Evolutionary conservation across 2,113 vertebrate genomes (phyloP).

Genomic region (Ploceus nigricollis): DNA sequence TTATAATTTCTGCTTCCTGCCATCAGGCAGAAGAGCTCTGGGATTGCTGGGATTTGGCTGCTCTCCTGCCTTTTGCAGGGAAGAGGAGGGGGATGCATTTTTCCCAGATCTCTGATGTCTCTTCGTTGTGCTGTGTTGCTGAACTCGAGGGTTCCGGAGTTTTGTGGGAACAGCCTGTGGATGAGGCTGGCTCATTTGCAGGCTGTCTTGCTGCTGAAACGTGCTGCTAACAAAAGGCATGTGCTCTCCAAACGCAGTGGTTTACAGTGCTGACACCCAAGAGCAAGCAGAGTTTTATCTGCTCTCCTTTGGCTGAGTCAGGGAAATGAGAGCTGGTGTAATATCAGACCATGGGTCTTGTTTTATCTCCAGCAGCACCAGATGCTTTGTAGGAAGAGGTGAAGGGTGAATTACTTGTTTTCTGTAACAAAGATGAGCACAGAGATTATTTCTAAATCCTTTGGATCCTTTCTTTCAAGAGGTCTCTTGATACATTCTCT

Average conservation of each 20-base stretch:
- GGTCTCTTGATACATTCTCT: not conserved
- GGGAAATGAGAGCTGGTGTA: not conserved
- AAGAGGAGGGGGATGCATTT: fast-evolving
- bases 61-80: fast-evolving
- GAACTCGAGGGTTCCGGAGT: fast-evolving
- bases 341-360: not conserved
- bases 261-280: not conserved
- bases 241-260: not conserved
- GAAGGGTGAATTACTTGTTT: not conserved
- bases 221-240: not conserved
- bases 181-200: not conserved
- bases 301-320: not conserved
- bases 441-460: not conserved
- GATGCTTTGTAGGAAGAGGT: not conserved
- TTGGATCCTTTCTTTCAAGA: not conserved
- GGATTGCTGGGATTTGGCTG: not conserved
- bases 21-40: not conserved
- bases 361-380: not conserved
- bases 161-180: not conserved
- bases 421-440: not conserved
- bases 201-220: not conserved
- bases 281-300: not conserved
- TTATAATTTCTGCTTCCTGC: not conserved
- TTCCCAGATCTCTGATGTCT: fast-evolving
- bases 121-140: not conserved